Conservation (phyloP, 2,113 vertebrate genomes). For the Callionymus lyra region DNA sequence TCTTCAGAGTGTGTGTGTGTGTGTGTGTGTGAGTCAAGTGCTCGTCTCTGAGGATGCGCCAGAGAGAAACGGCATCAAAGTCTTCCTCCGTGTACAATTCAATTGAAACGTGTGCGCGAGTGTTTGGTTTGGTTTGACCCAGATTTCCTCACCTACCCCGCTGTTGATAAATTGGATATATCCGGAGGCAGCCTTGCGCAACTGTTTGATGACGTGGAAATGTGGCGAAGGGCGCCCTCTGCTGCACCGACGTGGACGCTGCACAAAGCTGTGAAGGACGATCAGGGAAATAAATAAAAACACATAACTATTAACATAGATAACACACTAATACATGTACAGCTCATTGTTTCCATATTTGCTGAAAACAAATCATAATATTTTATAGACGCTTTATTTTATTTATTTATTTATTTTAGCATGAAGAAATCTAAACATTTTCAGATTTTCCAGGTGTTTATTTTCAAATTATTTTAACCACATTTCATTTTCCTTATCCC, state of each 20-base stretch:
- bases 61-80: slow-evolving; percentile 15
- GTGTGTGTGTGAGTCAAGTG: slow-evolving; percentile 17
- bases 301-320: too few species aligned
- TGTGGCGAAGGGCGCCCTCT: slow-evolving; percentile 53
- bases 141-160: slow-evolving; percentile 57
- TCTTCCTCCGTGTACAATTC: slow-evolving; percentile 34
- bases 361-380: too few species aligned
- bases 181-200: slow-evolving; percentile 43
- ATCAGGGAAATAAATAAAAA: not conserved
- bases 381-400: too few species aligned
- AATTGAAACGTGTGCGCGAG: slow-evolving; percentile 46
- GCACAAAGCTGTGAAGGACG: not conserved
- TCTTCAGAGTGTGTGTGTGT: slow-evolving; percentile 28
- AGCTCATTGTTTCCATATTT: too few species aligned
- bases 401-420: too few species aligned
- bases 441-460: too few species aligned
- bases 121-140: slow-evolving; percentile 62
- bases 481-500: too few species aligned
- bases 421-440: too few species aligned
- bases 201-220: slow-evolving; percentile 29
- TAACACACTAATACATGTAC: too few species aligned
- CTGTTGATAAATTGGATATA: slow-evolving; percentile 56
- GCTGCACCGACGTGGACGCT: slow-evolving; percentile 22
- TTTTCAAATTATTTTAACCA: too few species aligned
- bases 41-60: slow-evolving; percentile 38